Percentiles rank a stretch among this genome's conserved stretches.
Conservation (phyloP, 2,888 invertebrate genomes). For the Norana najaformis region DNA sequence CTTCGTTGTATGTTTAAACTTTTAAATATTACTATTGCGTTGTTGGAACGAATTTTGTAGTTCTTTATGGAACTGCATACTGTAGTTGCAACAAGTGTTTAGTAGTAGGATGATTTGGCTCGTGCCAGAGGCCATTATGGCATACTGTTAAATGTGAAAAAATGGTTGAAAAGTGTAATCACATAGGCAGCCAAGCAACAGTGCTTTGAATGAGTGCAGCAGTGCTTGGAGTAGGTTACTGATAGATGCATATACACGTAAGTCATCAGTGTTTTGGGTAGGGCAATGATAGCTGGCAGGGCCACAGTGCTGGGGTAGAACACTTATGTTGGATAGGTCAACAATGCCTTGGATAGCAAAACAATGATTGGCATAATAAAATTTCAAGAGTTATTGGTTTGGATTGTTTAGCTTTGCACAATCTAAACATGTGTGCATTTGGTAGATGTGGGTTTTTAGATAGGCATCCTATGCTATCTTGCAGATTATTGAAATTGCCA, state of each 20-base stretch:
- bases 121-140: background rate
- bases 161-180: background rate
- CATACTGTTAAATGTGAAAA: background rate
- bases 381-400: too few species aligned
- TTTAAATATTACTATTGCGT: too few species aligned
- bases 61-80: background rate
- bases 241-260: too few species aligned
- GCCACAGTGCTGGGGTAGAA: too few species aligned
- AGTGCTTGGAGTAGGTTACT: too few species aligned
- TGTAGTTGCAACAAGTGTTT: background rate
- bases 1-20: too few species aligned
- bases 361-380: background rate
- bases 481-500: too few species aligned
- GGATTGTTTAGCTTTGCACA: background rate
- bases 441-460: background rate
- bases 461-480: background rate
- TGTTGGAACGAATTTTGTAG: too few species aligned
- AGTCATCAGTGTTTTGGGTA: background rate
- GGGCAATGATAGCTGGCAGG: background rate
- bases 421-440: too few species aligned
- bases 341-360: too few species aligned
- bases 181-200: background rate
- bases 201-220: background rate
- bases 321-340: too few species aligned
- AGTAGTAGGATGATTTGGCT: background rate